Conservation (phyloP, 2,113 vertebrate species). For the Pyrgilauda ruficollis region DNA sequence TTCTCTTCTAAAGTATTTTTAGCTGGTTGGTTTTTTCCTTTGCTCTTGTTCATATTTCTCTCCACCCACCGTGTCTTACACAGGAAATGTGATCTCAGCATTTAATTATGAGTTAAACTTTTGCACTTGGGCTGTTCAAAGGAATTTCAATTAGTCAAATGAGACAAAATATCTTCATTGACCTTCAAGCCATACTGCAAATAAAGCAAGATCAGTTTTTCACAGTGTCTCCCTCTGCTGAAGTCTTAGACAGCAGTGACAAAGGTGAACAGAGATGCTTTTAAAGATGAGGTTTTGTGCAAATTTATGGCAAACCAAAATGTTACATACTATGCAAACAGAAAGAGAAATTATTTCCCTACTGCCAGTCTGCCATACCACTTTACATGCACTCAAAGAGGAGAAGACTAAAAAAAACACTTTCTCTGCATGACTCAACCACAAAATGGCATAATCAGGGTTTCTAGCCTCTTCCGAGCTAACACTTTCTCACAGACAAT, state of each 20-base stretch:
- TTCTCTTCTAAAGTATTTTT: background rate
- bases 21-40: background rate
- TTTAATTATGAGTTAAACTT: constrained; percentile 6
- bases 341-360: background rate
- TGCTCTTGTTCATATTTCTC: background rate
- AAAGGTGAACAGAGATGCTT: background rate
- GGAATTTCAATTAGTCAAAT: constrained; percentile 26
- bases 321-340: background rate
- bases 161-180: background rate
- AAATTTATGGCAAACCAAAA: background rate
- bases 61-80: background rate
- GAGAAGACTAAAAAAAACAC: background rate
- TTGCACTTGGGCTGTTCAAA: background rate
- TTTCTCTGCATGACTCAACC: background rate
- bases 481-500: background rate
- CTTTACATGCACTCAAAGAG: background rate
- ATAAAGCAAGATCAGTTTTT: background rate
- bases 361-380: background rate
- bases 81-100: background rate
- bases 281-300: background rate
- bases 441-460: background rate
- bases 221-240: background rate
- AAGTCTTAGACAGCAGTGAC: background rate
- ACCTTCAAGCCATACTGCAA: background rate
- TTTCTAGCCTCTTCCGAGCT: background rate